A percentile compares a stretch with the other conserved stretches of the same genome.
Evolutionary conservation across 2,113 vertebrate species (phyloP).

Genomic region (Pangasianodon hypophthalmus): DNA sequence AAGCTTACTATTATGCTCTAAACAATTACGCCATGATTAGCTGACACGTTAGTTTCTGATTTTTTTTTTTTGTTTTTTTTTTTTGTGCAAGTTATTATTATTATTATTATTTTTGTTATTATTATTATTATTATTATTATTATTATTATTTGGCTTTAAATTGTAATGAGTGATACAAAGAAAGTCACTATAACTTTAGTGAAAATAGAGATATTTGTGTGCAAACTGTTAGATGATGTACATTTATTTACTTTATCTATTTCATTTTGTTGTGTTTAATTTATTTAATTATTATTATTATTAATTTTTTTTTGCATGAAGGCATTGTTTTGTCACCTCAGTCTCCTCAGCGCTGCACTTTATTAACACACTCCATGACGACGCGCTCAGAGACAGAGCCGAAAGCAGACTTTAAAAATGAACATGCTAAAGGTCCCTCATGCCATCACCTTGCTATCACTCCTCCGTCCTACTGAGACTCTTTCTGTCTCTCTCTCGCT

Average conservation of each 20-base stretch:
- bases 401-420: slow-evolving; percentile 8
- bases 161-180: background rate
- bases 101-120: too few species aligned
- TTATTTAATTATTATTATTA: too few species aligned
- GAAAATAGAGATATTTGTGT: background rate
- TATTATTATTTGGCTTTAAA: background rate
- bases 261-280: background rate
- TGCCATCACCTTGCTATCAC: background rate
- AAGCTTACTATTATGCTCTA: too few species aligned
- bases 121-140: too few species aligned
- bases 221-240: background rate
- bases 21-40: background rate
- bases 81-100: background rate
- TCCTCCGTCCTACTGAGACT: background rate
- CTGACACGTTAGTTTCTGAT: background rate
- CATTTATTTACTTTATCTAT: background rate
- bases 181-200: background rate
- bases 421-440: background rate
- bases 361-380: slow-evolving; percentile 11
- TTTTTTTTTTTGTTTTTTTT: background rate
- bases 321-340: background rate
- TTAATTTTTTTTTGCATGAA: background rate
- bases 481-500: background rate
- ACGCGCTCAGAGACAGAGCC: background rate
- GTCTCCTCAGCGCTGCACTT: background rate